phyloP scores from a whole-genome alignment of 2,797 vertebrate genomes.

The Apogon hyalosoma region DNA sequence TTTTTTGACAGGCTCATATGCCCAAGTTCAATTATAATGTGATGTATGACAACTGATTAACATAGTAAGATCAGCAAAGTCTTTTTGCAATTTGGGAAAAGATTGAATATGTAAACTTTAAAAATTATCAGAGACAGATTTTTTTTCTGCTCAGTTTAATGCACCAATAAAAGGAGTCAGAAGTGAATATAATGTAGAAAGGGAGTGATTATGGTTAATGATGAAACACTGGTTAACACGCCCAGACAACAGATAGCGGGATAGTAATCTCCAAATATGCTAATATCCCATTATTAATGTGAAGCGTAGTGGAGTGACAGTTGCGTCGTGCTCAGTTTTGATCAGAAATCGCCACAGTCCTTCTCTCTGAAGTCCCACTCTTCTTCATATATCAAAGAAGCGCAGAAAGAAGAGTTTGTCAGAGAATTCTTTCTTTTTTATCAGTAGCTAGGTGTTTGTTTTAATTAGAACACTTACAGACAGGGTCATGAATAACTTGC shows the following conservation, averaged over 20 bases:
- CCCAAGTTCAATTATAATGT: conserved; percentile 1
- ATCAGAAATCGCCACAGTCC: conserved; percentile 36
- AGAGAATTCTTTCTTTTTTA: conserved; percentile 21
- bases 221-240: conserved; percentile 47
- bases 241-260: conserved; percentile 39
- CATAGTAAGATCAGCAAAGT: conserved; percentile 7
- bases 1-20: background rate
- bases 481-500: conserved; percentile 7
- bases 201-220: conserved; percentile 31
- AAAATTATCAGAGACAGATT: background rate
- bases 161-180: conserved; percentile 14
- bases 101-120: conserved; percentile 12
- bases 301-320: conserved; percentile 25
- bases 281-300: conserved; percentile 53
- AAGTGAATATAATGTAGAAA: background rate
- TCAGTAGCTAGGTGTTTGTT: conserved; percentile 23
- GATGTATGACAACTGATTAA: conserved; percentile 7
- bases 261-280: conserved; percentile 60
- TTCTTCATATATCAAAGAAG: conserved; percentile 43
- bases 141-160: conserved; percentile 23
- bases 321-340: conserved; percentile 23
- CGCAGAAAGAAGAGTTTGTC: conserved; percentile 2
- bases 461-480: conserved; percentile 20
- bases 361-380: conserved; percentile 23
- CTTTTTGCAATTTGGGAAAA: conserved; percentile 1